Percentiles rank a stretch among this genome's conserved stretches.
Conservation (phyloP, 2,113 vertebrate species). For the Burhinus oedicnemus region DNA sequence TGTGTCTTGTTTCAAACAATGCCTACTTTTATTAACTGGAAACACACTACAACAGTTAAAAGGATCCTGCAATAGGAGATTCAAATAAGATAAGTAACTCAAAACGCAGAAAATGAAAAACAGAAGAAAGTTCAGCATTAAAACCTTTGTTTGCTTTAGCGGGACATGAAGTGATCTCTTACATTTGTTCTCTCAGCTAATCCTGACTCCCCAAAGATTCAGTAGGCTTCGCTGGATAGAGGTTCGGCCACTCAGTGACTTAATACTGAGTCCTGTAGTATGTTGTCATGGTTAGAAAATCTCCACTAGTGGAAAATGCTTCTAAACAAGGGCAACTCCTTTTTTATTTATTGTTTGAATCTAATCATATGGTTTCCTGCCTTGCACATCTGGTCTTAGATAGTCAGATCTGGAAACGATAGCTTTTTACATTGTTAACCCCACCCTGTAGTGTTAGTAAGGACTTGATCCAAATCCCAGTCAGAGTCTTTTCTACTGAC, state of each 20-base stretch:
- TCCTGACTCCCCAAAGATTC: constrained; percentile 34
- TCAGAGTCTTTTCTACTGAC: constrained; percentile 1
- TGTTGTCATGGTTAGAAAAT: constrained; percentile 62
- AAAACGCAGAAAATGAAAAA: constrained; percentile 55
- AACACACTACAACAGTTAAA: background rate
- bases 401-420: constrained; percentile 62
- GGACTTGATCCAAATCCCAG: constrained; percentile 45
- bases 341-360: constrained; percentile 62
- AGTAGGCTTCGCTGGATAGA: background rate
- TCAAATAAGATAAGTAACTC: constrained; percentile 11
- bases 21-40: background rate
- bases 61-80: background rate
- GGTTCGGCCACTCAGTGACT: constrained; percentile 30
- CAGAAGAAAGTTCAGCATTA: constrained; percentile 41
- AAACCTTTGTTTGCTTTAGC: constrained; percentile 5
- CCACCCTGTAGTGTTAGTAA: constrained; percentile 29
- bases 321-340: constrained; percentile 63
- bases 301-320: constrained; percentile 37
- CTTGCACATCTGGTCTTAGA: constrained; percentile 55
- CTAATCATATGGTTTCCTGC: constrained; percentile 45
- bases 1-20: background rate
- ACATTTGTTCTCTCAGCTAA: constrained; percentile 45
- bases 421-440: constrained; percentile 48
- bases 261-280: constrained; percentile 33
- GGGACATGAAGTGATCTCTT: constrained; percentile 28